phyloP scores from a whole-genome alignment of 2,888 invertebrate genomes.

The Andrena marginata region DNA sequence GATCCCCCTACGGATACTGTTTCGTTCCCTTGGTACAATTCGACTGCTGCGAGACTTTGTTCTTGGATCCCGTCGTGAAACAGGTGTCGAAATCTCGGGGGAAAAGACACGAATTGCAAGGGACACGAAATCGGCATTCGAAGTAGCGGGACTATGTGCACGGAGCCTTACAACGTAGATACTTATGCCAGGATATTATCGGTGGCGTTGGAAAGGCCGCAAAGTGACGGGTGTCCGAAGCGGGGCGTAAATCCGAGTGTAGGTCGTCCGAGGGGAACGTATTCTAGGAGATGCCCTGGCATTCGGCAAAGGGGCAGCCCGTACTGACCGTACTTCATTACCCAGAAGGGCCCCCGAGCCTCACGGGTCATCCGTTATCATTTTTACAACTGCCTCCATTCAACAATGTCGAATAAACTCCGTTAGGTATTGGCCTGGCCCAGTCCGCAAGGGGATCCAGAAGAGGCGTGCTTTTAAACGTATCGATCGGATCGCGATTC shows the following conservation, averaged over 20 bases:
- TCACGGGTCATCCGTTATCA: slow-evolving; percentile 85
- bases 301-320: slow-evolving; percentile 74
- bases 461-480: slow-evolving; percentile 72
- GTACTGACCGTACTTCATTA: slow-evolving; percentile 85
- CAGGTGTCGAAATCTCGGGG: too few relatives aligned
- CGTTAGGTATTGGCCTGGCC: slow-evolving; percentile 82
- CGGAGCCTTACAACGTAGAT: neutral
- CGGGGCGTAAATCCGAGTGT: slow-evolving; percentile 78
- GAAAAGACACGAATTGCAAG: too few relatives aligned
- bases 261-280: slow-evolving; percentile 73
- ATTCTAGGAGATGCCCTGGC: slow-evolving; percentile 72
- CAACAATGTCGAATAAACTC: slow-evolving; percentile 85
- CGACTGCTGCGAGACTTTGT: slow-evolving; percentile 4
- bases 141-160: neutral
- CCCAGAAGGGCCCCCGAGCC: slow-evolving; percentile 81
- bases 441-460: slow-evolving; percentile 75
- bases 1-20: slow-evolving; percentile 1
- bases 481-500: slow-evolving; percentile 72
- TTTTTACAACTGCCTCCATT: slow-evolving; percentile 85
- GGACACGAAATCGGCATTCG: neutral
- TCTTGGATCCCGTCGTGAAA: neutral
- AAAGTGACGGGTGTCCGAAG: slow-evolving; percentile 58
- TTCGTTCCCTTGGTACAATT: slow-evolving; percentile 21
- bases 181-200: slow-evolving; percentile 4
- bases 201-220: slow-evolving; percentile 16